Evolutionary conservation across 1,140 invertebrate species (phyloP).

Genomic region (Andrena cerasifolii): DNA sequence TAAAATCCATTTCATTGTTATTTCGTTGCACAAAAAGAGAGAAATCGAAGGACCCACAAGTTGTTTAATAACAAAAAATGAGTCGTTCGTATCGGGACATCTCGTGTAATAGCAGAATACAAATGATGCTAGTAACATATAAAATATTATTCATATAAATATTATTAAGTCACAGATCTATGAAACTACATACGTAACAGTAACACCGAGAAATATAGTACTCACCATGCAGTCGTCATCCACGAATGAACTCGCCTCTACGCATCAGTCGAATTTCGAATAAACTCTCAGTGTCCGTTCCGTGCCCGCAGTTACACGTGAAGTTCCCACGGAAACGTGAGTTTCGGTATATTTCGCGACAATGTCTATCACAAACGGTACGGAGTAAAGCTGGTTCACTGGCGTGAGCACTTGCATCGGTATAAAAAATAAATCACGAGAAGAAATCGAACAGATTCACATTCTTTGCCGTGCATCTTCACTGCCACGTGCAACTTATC

Average conservation of each 20-base stretch:
- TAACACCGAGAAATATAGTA: too few species aligned
- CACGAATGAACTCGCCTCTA: conserved; percentile 27
- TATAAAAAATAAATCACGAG: not conserved
- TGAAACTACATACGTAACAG: too few species aligned
- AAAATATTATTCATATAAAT: too few species aligned
- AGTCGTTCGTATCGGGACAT: too few species aligned
- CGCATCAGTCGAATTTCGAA: conserved; percentile 11
- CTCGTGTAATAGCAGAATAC: too few species aligned
- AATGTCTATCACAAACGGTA: conserved; percentile 10
- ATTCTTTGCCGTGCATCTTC: conserved; percentile 12
- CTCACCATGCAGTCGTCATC: conserved; percentile 29
- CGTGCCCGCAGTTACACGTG: not conserved
- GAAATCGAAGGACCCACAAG: too few species aligned
- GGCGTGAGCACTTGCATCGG: not conserved
- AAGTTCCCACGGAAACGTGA: not conserved
- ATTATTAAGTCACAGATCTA: too few species aligned
- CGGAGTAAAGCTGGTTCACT: not conserved
- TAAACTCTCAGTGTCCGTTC: conserved; percentile 21
- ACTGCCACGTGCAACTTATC: conserved; percentile 16
- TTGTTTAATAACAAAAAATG: too few species aligned
- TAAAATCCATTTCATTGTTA: too few species aligned
- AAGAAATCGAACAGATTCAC: not conserved
- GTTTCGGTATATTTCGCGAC: not conserved
- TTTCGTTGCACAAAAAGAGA: too few species aligned
- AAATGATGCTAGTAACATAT: too few species aligned